Conservation (phyloP, 2,113 vertebrate genomes). For the Alectura lathami region DNA sequence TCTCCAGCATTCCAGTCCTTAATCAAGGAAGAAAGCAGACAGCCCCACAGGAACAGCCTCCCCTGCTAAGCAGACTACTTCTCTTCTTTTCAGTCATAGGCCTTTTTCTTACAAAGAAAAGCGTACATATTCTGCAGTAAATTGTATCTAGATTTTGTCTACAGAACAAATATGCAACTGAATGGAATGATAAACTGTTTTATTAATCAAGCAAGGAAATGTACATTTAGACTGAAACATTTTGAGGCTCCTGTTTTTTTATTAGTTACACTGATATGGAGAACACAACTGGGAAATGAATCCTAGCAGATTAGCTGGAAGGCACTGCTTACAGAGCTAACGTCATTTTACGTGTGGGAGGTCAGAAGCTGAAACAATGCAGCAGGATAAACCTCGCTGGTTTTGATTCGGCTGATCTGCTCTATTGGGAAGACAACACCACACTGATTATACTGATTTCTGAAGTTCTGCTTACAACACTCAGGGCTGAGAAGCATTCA, state of each 20-base stretch:
- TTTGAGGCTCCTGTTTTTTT: neutral
- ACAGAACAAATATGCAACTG: neutral
- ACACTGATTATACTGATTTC: neutral
- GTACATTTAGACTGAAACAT: neutral
- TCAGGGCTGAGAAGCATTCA: neutral
- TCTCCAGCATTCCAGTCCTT: neutral
- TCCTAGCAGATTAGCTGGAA: neutral
- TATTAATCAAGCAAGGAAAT: neutral
- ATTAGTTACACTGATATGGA: neutral
- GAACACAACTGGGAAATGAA: neutral
- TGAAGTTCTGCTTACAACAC: neutral
- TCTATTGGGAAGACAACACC: neutral
- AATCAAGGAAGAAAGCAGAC: neutral
- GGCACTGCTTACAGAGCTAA: neutral
- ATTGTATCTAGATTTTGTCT: neutral
- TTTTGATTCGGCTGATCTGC: neutral
- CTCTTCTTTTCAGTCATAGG: neutral
- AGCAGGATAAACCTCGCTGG: neutral
- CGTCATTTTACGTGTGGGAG: neutral
- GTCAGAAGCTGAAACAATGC: neutral
- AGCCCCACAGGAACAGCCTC: neutral
- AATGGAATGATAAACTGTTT: neutral
- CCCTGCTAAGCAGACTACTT: neutral
- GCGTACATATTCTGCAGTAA: neutral
- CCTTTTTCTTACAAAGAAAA: neutral